Evolutionary conservation across 2,113 vertebrate genomes (phyloP).

Genomic region (Pristiophorus japonicus): DNA sequence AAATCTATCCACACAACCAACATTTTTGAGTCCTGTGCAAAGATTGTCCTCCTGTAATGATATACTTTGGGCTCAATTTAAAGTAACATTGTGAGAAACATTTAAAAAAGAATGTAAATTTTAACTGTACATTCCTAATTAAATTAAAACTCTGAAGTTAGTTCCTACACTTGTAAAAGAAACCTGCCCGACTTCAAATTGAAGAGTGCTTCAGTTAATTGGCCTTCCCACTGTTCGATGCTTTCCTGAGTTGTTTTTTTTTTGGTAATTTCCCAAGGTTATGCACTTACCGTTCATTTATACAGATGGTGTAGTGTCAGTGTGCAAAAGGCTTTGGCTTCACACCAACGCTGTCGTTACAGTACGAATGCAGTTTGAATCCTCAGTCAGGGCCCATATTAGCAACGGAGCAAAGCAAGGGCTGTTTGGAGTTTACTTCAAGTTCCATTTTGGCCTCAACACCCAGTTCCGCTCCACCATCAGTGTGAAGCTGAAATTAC

Average conservation of each 20-base stretch:
- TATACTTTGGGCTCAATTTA: background rate
- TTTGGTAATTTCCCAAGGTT: background rate
- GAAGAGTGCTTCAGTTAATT: background rate
- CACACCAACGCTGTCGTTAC: background rate
- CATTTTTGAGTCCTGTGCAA: background rate
- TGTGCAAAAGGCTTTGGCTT: background rate
- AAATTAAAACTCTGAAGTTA: constrained; percentile 10
- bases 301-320: background rate
- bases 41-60: background rate
- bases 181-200: background rate
- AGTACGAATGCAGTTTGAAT: background rate
- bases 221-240: background rate
- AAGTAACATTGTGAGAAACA: background rate
- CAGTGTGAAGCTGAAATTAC: background rate
- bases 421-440: background rate
- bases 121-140: background rate
- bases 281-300: background rate
- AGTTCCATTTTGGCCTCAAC: background rate
- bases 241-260: background rate
- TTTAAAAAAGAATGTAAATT: background rate
- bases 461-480: background rate
- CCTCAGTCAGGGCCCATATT: background rate
- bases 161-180: constrained; percentile 17
- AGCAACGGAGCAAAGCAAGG: background rate
- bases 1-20: background rate